These are phyloP conservation scores for Epinephelus cyanopodus DNA, from an alignment of 2,113 vertebrate species.

Conservation along the genomic window DNA sequence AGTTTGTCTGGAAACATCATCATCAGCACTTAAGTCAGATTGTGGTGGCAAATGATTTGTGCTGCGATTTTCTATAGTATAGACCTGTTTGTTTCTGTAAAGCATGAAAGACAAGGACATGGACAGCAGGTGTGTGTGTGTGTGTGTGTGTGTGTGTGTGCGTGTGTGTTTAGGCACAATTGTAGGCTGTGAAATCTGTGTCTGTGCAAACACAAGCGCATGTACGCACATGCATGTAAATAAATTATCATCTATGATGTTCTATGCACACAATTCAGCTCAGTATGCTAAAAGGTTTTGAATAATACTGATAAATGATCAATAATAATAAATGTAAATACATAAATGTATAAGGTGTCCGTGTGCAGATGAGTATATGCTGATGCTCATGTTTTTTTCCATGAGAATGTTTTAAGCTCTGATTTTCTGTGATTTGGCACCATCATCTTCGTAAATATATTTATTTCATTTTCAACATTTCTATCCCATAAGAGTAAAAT, in stretches of 20 bases:
- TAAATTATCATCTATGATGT: not conserved
- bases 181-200: not conserved
- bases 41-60: not conserved
- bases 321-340: too few species aligned
- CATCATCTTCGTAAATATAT: too few species aligned
- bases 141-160: not conserved
- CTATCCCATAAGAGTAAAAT: too few species aligned
- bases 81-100: not conserved
- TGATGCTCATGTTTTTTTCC: too few species aligned
- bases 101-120: not conserved
- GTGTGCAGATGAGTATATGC: too few species aligned
- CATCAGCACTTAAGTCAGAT: conserved; percentile 5
- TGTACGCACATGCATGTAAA: too few species aligned
- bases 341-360: too few species aligned
- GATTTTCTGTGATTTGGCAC: too few species aligned
- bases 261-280: not conserved
- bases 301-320: too few species aligned
- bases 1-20: conserved; percentile 53
- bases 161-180: not conserved
- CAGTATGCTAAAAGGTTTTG: not conserved
- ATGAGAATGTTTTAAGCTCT: too few species aligned
- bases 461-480: too few species aligned
- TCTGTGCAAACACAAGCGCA: not conserved
- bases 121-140: not conserved
- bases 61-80: not conserved